Conservation (phyloP, 2,888 invertebrate species). For the Chalcosyrphus nemorum region DNA sequence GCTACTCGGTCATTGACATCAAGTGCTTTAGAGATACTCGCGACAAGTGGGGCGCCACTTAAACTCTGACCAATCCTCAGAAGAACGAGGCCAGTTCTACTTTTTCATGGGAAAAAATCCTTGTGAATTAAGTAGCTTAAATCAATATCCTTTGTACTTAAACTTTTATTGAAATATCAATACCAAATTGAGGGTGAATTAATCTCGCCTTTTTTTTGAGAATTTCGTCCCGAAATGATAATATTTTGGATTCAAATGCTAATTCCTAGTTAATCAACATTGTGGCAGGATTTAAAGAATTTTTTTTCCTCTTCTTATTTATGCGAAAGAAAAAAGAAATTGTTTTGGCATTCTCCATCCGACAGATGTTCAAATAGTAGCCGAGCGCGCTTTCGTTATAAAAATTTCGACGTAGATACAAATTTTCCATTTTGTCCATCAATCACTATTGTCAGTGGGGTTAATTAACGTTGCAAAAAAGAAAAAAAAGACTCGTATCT, state of each 20-base stretch:
- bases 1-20: background rate
- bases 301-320: background rate
- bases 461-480: constrained; percentile 12
- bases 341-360: background rate
- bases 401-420: background rate
- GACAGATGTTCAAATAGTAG: background rate
- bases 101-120: background rate
- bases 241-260: background rate
- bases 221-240: background rate
- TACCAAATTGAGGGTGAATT: background rate
- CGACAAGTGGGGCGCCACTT: background rate
- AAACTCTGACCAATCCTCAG: background rate
- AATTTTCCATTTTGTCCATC: background rate
- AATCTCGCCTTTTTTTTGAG: background rate
- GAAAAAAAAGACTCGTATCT: constrained; percentile 1
- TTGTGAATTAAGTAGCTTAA: background rate
- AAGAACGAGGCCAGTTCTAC: background rate
- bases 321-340: background rate
- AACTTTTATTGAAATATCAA: background rate
- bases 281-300: background rate
- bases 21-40: background rate
- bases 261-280: background rate
- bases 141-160: background rate
- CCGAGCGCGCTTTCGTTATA: background rate
- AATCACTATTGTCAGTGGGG: constrained; percentile 3